Evolutionary conservation across 1,140 invertebrate species (phyloP), one percentile per base, ranked within the genome.

Genomic region (Rhynchophorus ferrugineus): DNA sequence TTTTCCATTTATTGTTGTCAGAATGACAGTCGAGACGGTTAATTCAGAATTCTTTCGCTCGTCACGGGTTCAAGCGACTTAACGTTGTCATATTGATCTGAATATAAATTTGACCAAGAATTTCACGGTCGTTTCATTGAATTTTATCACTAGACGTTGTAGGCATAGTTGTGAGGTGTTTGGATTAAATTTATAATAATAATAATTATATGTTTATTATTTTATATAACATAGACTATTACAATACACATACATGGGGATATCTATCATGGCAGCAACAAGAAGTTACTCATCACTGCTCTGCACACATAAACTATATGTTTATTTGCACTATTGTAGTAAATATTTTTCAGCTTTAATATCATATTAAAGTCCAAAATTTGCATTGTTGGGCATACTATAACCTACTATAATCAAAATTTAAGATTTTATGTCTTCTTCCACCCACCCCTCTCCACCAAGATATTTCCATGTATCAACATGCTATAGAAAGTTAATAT

Each of bases 21-120:
- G 41, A 51, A 41, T 49, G 47, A 41, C 36, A 49, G 20, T 47
- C n/a, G n/a, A 47, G 35, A 38, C 17, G n/a, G 14, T 14, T 24
- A 43, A 43, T 21, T 6, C 14, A 47, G 39, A 36, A 39, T 49
- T 49, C n/a, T 13, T 33, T 18, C 19, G 38, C 22, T 39, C 46
- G 20, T 21, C 8, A 35, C 16, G 11, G n/a, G 1, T 13, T 13
- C 3, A 13, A n/a, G 14, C 13, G 13, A 3, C 11, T 37, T 16
- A 34, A 19, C n/a, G 6, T 24, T n/a, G 11, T 5, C 11, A 9
- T 18, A 8, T n/a, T 24, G 8, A n/a, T n/a, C n/a, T n/a, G n/a
- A n/a, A n/a, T n/a, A n/a, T n/a, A n/a, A n/a, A n/a, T n/a, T n/a
- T n/a, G n/a, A n/a, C n/a, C n/a, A n/a, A n/a, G n/a, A n/a, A n/a